Conservation (phyloP, 2,888 invertebrate genomes). For the Matsumyia berberina region DNA sequence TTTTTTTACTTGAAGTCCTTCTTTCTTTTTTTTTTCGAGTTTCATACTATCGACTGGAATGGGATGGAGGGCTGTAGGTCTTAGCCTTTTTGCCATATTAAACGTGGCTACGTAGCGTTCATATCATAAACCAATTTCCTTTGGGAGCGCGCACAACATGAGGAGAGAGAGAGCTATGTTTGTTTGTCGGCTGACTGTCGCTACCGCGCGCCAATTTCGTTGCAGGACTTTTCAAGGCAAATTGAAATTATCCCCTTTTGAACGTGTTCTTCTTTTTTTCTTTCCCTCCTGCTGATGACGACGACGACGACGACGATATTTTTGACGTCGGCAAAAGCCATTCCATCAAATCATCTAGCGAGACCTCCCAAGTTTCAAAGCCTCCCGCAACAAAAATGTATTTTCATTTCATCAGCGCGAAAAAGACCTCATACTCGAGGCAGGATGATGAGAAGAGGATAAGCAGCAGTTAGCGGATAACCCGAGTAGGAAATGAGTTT, state of each 20-base stretch:
- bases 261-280: slow-evolving; percentile 13
- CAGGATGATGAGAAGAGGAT: slow-evolving; percentile 43
- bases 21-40: slow-evolving; percentile 42
- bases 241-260: slow-evolving; percentile 66
- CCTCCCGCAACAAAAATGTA: slow-evolving; percentile 21
- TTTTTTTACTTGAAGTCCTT: slow-evolving; percentile 9
- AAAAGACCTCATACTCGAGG: slow-evolving; percentile 15
- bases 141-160: slow-evolving; percentile 65
- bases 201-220: slow-evolving; percentile 5
- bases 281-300: not conserved
- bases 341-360: slow-evolving; percentile 68
- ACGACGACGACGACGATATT: slow-evolving; percentile 37
- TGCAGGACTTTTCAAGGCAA: slow-evolving; percentile 38
- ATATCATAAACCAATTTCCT: slow-evolving; percentile 76
- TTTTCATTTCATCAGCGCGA: slow-evolving; percentile 58
- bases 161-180: slow-evolving; percentile 33
- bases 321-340: slow-evolving; percentile 51
- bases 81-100: slow-evolving; percentile 51
- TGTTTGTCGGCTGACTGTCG: slow-evolving; percentile 36
- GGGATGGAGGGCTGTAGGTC: not conserved
- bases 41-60: slow-evolving; percentile 54
- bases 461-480: slow-evolving; percentile 72
- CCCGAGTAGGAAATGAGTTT: slow-evolving; percentile 60
- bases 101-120: slow-evolving; percentile 57
- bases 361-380: not conserved